Conservation (phyloP, 2,888 invertebrate genomes). For the Ommatoiulus sabulosus region DNA sequence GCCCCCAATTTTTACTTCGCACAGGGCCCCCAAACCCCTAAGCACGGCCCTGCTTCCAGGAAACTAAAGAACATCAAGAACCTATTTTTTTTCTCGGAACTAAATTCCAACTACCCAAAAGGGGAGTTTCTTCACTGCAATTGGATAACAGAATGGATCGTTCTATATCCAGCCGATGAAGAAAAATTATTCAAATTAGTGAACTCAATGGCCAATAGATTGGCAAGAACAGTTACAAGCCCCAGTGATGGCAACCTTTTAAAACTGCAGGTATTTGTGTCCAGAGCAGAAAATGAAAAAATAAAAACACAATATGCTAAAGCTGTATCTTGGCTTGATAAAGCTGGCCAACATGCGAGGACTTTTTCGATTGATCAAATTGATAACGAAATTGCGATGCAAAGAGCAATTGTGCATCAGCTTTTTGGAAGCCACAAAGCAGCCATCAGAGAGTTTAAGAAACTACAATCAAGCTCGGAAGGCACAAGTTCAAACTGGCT, state of each 20-base stretch:
- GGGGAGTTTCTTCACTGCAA: background rate
- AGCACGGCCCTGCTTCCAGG: too few relatives aligned
- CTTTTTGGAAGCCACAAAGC: background rate
- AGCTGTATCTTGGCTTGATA: background rate
- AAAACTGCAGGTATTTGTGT: background rate
- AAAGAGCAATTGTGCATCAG: conserved; percentile 18
- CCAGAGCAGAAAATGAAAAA: background rate
- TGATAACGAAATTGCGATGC: background rate
- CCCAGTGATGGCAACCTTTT: background rate
- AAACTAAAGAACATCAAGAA: background rate
- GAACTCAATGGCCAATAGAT: background rate
- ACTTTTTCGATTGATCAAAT: background rate
- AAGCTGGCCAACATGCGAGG: background rate
- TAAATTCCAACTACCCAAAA: background rate
- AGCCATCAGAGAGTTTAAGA: background rate
- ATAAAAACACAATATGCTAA: background rate
- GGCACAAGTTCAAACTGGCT: background rate
- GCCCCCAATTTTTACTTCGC: too few relatives aligned
- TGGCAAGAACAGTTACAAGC: background rate
- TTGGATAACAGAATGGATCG: background rate
- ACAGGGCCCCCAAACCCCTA: too few relatives aligned
- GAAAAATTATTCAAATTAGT: background rate
- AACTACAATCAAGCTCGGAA: background rate
- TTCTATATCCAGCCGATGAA: background rate
- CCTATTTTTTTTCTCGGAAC: background rate